phyloP scores from a whole-genome alignment of 2,113 vertebrate species.

The Limnothrissa miodon region DNA sequence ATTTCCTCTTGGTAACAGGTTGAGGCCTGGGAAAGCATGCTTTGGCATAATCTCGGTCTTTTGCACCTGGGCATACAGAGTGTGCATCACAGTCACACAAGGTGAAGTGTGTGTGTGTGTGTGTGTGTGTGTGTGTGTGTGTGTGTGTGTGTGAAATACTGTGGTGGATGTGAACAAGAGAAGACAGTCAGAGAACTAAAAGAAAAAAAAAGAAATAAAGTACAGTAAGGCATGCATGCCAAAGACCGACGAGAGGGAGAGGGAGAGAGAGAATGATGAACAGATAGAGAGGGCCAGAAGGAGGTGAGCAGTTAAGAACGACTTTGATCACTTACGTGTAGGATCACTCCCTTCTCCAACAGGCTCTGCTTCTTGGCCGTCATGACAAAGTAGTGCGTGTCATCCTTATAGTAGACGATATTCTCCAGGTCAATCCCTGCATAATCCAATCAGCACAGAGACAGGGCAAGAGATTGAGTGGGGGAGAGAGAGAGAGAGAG shows the following conservation, averaged over 20 bases:
- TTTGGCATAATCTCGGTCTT: too few species aligned
- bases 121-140: background rate
- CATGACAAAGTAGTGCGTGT: conserved; percentile 99
- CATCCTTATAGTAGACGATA: conserved; percentile 99
- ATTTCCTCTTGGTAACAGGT: too few species aligned
- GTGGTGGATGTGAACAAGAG: too few species aligned
- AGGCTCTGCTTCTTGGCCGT: conserved; percentile 99
- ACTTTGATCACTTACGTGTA: conserved; percentile 80
- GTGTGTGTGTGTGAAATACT: background rate
- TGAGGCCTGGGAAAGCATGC: too few species aligned
- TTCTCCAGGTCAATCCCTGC: conserved; percentile 98
- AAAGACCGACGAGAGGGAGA: background rate
- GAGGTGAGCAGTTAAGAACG: background rate
- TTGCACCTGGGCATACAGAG: too few species aligned
- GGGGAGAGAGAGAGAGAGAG: background rate
- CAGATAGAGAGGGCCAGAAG: background rate
- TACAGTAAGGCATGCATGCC: background rate
- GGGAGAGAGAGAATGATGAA: background rate
- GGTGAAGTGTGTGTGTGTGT: too few species aligned
- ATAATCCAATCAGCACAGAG: conserved; percentile 41
- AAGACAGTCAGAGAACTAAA: background rate
- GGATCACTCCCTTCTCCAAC: conserved; percentile 95
- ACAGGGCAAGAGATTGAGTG: background rate
- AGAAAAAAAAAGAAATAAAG: background rate
- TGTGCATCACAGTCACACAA: too few species aligned